Percentiles rank a stretch among this genome's conserved stretches.
Conservation (phyloP, 2,888 invertebrate genomes). For the Yponomeuta malinellus region DNA sequence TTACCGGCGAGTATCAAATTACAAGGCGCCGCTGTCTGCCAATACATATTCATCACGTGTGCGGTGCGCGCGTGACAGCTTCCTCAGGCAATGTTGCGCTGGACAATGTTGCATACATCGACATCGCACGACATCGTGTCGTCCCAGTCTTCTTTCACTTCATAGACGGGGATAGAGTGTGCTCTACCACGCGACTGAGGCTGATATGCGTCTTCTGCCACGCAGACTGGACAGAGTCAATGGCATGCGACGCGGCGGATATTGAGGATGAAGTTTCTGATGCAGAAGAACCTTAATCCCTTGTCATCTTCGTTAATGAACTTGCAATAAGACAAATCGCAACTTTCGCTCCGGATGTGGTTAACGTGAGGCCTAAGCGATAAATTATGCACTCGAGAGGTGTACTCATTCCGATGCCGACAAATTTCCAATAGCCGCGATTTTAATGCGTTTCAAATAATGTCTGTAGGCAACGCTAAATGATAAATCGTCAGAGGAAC, state of each 20-base stretch:
- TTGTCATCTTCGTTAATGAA: conserved; percentile 41
- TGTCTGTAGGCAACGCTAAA: conserved; percentile 74
- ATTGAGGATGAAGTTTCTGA: too few species aligned
- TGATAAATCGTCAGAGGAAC: conserved; percentile 73
- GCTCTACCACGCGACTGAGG: too few species aligned
- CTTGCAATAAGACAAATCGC: conserved; percentile 62
- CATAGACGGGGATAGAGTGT: too few species aligned
- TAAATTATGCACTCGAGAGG: conserved; percentile 69
- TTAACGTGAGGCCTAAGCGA: conserved; percentile 40
- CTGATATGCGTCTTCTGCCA: too few species aligned
- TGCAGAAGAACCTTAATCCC: too few species aligned
- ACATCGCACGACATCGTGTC: neutral
- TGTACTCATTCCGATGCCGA: conserved; percentile 74
- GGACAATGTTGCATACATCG: neutral
- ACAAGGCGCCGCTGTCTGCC: conserved; percentile 71
- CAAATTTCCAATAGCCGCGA: conserved; percentile 73
- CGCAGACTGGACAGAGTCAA: too few species aligned
- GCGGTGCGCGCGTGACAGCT: conserved; percentile 71
- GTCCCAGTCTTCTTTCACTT: too few species aligned
- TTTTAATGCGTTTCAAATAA: conserved; percentile 75
- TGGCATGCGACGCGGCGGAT: too few species aligned
- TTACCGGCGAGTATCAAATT: conserved; percentile 72
- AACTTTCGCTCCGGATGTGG: conserved; percentile 53
- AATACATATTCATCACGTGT: conserved; percentile 72
- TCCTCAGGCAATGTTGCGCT: conserved; percentile 43